A percentile compares a stretch with the other conserved stretches of the same genome.
phyloP scores from a whole-genome alignment of 1,140 invertebrate genomes.

The Polypedilum vanderplanki region DNA sequence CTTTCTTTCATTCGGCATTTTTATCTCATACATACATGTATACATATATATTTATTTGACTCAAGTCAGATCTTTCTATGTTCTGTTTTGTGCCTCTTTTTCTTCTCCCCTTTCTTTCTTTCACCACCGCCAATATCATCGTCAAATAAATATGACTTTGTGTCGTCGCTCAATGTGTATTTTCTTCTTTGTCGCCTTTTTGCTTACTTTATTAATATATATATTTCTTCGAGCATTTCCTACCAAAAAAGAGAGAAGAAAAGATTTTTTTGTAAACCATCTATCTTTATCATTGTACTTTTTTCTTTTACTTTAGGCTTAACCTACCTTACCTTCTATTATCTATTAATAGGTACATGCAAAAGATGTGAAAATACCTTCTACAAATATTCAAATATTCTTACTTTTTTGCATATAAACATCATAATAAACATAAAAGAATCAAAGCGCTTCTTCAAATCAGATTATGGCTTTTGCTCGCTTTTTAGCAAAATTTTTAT shows the following conservation, averaged over 20 bases:
- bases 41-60: not conserved
- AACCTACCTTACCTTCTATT: not conserved
- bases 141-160: constrained; percentile 8
- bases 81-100: not conserved
- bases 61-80: not conserved
- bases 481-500: not conserved
- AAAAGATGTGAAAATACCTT: not conserved
- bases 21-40: too few relatives aligned
- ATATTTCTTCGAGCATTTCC: not conserved
- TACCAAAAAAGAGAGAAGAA: not conserved
- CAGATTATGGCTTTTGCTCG: not conserved
- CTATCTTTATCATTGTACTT: too few relatives aligned
- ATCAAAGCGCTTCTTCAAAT: constrained; percentile 5
- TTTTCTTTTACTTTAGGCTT: too few relatives aligned
- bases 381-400: not conserved
- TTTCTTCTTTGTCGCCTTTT: not conserved
- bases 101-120: not conserved
- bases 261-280: too few relatives aligned
- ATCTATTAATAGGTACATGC: not conserved
- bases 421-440: constrained; percentile 6
- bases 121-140: not conserved
- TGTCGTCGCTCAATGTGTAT: constrained; percentile 1
- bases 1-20: too few relatives aligned
- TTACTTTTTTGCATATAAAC: not conserved
- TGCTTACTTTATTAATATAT: not conserved